Percentiles rank a stretch among this genome's conserved stretches.
Conservation (phyloP, 2,113 vertebrate genomes). For the Anolis sagrei region DNA sequence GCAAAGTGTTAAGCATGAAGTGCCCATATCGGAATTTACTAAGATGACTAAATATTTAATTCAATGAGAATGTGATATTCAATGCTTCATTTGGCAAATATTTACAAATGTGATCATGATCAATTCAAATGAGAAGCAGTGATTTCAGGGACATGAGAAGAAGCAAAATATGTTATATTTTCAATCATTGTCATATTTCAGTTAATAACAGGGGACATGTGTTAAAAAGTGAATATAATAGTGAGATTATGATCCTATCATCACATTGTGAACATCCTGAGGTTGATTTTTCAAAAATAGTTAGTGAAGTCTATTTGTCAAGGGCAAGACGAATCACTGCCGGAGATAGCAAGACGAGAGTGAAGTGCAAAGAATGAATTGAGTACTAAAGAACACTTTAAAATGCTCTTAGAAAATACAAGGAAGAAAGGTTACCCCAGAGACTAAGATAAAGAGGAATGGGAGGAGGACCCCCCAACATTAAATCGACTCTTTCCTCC, state of each 20-base stretch:
- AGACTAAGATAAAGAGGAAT: slow-evolving; percentile 47
- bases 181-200: neutral
- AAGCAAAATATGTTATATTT: neutral
- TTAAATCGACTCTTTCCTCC: slow-evolving; percentile 10
- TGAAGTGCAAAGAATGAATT: slow-evolving; percentile 35
- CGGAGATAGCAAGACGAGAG: slow-evolving; percentile 12
- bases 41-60: neutral
- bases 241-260: neutral
- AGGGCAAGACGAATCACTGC: slow-evolving; percentile 7
- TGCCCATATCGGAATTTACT: neutral
- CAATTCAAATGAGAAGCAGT: neutral
- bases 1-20: neutral
- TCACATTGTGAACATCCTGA: slow-evolving; percentile 14
- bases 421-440: slow-evolving; percentile 39
- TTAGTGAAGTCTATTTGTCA: neutral
- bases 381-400: slow-evolving; percentile 11
- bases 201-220: accelerated
- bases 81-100: neutral
- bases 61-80: neutral
- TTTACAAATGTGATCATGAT: neutral
- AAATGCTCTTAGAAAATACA: neutral
- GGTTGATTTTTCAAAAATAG: slow-evolving; percentile 1
- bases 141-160: neutral
- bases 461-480: slow-evolving; percentile 34
- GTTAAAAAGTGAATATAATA: neutral